These are phyloP conservation scores for Cardinalis cardinalis DNA, from an alignment of 2,113 vertebrate genomes.

Conservation along the genomic window DNA sequence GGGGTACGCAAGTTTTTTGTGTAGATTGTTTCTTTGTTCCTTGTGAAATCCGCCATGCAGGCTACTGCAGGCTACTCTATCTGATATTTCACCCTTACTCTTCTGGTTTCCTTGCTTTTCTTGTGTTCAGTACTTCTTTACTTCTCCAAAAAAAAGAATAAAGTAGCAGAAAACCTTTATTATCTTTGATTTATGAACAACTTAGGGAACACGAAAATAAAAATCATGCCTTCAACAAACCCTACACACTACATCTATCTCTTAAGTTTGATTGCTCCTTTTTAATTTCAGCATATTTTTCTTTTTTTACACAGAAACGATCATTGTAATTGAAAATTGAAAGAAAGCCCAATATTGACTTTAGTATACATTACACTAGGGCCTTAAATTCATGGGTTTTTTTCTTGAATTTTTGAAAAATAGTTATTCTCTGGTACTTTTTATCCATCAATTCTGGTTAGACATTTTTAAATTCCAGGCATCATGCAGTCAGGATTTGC, in stretches of 20 bases:
- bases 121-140: not conserved
- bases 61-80: rapidly evolving
- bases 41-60: not conserved
- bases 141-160: not conserved
- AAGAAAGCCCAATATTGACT: not conserved
- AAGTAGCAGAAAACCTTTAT: not conserved
- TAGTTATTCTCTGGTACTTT: not conserved
- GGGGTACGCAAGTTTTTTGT: not conserved
- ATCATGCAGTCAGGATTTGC: constrained; percentile 70
- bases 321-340: not conserved
- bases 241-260: not conserved
- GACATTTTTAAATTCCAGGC: constrained; percentile 70
- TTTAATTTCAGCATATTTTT: constrained; percentile 2
- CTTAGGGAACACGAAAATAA: not conserved
- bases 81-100: not conserved
- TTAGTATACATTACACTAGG: not conserved
- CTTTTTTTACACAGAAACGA: not conserved
- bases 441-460: not conserved
- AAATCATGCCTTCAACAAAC: not conserved
- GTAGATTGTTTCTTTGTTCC: not conserved
- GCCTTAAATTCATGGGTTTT: not conserved
- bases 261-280: constrained; percentile 26
- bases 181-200: not conserved
- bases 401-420: not conserved
- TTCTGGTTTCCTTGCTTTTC: not conserved